Evolutionary conservation across 2,797 vertebrate species (phyloP).

Genomic region (Smutsia temminckii): DNA sequence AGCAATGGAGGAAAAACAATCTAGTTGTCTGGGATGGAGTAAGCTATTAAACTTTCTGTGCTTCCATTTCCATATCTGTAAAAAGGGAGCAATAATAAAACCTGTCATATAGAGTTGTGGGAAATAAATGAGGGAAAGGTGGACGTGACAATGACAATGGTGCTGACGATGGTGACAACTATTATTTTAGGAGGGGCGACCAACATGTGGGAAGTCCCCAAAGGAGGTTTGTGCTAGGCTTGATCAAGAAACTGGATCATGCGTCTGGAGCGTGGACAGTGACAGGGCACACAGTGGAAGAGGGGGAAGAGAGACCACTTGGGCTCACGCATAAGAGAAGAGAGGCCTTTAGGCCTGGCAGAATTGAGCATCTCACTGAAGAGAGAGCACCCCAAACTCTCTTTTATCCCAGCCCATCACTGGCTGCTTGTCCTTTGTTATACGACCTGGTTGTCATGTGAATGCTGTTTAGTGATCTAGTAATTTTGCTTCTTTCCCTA

Average conservation of each 20-base stretch:
- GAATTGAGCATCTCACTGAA: neutral
- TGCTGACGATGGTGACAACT: neutral
- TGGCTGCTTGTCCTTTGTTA: neutral
- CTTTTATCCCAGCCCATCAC: neutral
- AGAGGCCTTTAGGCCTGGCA: neutral
- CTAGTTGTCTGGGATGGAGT: neutral
- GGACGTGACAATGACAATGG: too few species aligned
- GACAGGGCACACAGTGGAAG: rapidly evolving
- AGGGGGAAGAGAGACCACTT: neutral
- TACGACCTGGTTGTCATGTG: neutral
- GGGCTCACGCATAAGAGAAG: neutral
- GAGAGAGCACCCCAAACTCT: neutral
- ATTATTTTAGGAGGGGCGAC: neutral
- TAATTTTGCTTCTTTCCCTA: neutral
- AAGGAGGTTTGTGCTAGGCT: too few species aligned
- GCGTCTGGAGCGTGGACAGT: neutral
- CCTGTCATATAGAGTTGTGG: neutral
- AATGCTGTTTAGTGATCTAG: neutral
- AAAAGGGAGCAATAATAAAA: neutral
- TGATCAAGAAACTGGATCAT: neutral
- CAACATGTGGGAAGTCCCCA: neutral
- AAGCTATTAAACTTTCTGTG: neutral
- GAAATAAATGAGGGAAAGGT: neutral
- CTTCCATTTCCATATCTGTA: neutral
- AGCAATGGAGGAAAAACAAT: neutral